Evolutionary conservation across 2,113 vertebrate genomes (phyloP).

Genomic region (Daubentonia madagascariensis): DNA sequence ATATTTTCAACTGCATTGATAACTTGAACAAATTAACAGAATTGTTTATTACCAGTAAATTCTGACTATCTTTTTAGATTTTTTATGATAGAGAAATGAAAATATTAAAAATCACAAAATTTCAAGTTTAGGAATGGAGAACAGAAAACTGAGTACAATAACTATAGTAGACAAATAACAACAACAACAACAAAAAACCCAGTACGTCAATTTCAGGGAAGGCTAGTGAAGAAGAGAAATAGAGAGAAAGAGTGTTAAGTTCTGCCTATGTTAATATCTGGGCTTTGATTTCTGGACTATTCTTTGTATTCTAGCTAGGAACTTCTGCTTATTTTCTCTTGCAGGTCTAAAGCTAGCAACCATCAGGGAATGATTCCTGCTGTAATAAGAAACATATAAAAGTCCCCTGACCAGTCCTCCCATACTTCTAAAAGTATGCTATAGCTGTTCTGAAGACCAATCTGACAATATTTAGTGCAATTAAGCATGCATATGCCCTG

Average conservation of each 20-base stretch:
- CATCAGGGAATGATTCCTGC: not conserved
- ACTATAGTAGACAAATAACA: not conserved
- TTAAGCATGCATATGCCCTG: not conserved
- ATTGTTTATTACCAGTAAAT: not conserved
- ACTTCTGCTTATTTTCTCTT: not conserved
- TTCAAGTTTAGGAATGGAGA: not conserved
- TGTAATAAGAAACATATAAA: not conserved
- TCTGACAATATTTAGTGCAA: not conserved
- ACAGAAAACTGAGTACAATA: not conserved
- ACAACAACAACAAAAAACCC: not conserved
- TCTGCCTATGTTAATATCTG: not conserved
- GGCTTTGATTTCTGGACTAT: not conserved
- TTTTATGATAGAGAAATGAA: not conserved
- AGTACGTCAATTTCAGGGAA: not conserved
- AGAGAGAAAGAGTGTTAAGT: not conserved
- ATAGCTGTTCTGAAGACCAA: not conserved
- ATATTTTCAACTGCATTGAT: not conserved
- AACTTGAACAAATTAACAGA: not conserved
- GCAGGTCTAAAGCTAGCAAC: not conserved
- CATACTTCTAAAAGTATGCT: not conserved
- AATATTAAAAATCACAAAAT: not conserved
- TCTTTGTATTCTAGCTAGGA: not conserved
- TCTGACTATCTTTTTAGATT: not conserved
- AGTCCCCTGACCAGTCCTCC: not conserved
- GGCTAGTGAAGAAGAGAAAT: not conserved